phyloP scores from a whole-genome alignment of 2,113 vertebrate species.

The Megaceryle torquata region DNA sequence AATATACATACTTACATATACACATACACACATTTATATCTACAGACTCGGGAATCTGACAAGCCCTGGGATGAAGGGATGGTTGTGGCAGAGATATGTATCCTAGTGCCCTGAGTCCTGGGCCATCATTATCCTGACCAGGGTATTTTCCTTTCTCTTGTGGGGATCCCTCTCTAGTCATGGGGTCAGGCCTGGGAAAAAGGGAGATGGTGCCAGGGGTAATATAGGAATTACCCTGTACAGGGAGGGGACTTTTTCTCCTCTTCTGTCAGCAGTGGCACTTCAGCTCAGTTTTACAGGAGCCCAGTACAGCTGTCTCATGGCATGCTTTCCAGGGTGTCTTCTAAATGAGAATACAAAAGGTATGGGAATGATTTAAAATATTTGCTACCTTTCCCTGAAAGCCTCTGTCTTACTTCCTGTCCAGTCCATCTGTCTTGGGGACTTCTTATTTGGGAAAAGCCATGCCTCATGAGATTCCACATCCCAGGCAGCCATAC shows the following conservation, averaged over 20 bases:
- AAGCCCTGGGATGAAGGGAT: rapidly evolving
- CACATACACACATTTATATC: rapidly evolving
- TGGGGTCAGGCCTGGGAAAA: not conserved
- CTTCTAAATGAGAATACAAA: not conserved
- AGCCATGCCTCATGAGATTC: not conserved
- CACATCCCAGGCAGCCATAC: not conserved
- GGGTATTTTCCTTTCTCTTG: not conserved
- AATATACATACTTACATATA: not conserved
- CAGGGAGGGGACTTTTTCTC: rapidly evolving
- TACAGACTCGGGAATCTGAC: not conserved
- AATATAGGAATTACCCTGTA: not conserved
- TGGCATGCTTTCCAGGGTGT: not conserved
- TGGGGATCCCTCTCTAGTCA: not conserved
- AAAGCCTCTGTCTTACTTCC: not conserved
- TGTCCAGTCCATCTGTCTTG: not conserved
- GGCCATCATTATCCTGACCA: not conserved
- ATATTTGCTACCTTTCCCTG: not conserved
- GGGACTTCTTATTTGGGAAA: not conserved
- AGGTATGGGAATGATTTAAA: rapidly evolving
- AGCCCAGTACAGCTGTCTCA: not conserved
- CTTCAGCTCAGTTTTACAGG: not conserved
- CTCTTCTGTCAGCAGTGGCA: not conserved
- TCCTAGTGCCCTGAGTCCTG: not conserved
- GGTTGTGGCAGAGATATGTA: not conserved
- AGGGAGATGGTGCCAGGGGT: rapidly evolving